Evolutionary conservation across 2,797 vertebrate genomes (phyloP).

Genomic region (Prunella strophiata): DNA sequence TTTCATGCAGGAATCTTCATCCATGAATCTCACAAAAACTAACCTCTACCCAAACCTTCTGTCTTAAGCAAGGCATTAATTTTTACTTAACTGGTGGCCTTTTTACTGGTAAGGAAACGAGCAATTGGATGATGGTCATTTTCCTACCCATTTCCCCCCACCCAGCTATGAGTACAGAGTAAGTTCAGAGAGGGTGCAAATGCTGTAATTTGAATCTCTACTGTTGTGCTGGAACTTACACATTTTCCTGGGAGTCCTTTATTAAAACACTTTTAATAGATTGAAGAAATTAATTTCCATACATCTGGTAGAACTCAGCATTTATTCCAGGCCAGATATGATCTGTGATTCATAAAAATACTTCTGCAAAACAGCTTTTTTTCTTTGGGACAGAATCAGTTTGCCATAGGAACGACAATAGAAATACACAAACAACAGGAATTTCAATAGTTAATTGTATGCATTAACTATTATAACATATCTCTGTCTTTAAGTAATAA

Average conservation of each 20-base stretch:
- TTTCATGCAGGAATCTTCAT: not conserved
- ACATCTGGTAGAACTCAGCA: not conserved
- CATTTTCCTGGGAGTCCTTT: not conserved
- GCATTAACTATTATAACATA: not conserved
- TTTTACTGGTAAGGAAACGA: not conserved
- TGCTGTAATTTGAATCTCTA: not conserved
- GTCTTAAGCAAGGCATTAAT: not conserved
- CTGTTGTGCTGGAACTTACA: not conserved
- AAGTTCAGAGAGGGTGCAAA: not conserved
- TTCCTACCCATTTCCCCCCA: not conserved
- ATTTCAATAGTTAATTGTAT: not conserved
- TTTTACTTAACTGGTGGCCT: not conserved
- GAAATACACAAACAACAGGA: not conserved
- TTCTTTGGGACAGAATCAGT: not conserved
- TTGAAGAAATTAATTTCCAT: not conserved
- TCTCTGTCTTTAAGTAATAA: not conserved
- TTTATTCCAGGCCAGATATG: not conserved
- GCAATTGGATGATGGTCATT: not conserved
- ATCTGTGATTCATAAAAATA: not conserved
- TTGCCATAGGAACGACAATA: not conserved
- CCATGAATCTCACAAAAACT: not conserved
- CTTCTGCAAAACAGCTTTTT: not conserved
- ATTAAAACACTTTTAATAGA: not conserved
- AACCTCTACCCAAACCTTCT: not conserved
- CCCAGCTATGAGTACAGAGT: not conserved